Conservation (phyloP, 2,797 vertebrate species). For the Lemur catta region DNA sequence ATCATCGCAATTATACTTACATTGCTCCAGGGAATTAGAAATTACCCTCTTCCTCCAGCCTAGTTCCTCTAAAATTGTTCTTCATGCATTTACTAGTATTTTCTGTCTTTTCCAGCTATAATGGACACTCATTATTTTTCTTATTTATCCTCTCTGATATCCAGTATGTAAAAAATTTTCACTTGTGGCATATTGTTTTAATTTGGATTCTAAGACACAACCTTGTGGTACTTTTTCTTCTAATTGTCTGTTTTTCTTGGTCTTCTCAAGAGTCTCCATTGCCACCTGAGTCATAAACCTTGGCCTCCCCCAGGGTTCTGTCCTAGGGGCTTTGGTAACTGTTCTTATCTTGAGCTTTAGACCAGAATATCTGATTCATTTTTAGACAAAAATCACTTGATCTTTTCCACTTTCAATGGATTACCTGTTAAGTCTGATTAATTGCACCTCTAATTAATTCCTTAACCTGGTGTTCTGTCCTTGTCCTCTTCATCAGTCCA, state of each 20-base stretch:
- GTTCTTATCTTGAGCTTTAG: not conserved
- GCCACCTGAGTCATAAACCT: not conserved
- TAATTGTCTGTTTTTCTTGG: not conserved
- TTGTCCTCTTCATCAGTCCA: not conserved
- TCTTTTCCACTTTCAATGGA: not conserved
- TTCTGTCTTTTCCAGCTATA: not conserved
- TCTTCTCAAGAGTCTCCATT: not conserved
- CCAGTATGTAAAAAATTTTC: not conserved
- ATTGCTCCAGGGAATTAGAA: not conserved
- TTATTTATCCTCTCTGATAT: not conserved
- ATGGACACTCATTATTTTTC: not conserved
- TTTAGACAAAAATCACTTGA: not conserved
- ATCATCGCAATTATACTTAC: not conserved
- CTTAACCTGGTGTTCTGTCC: not conserved
- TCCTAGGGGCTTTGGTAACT: not conserved
- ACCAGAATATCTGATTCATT: not conserved
- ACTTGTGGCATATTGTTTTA: not conserved
- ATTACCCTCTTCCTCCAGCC: not conserved
- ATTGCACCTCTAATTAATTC: not conserved
- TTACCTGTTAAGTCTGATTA: not conserved
- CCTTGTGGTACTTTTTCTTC: not conserved
- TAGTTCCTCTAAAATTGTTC: not conserved
- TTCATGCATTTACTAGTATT: not conserved
- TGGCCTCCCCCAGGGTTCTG: not conserved
- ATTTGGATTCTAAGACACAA: not conserved